Evolutionary conservation across 2,888 invertebrate species (phyloP), one percentile per base, ranked within the genome.

Genomic region (Thelaira solivaga): DNA sequence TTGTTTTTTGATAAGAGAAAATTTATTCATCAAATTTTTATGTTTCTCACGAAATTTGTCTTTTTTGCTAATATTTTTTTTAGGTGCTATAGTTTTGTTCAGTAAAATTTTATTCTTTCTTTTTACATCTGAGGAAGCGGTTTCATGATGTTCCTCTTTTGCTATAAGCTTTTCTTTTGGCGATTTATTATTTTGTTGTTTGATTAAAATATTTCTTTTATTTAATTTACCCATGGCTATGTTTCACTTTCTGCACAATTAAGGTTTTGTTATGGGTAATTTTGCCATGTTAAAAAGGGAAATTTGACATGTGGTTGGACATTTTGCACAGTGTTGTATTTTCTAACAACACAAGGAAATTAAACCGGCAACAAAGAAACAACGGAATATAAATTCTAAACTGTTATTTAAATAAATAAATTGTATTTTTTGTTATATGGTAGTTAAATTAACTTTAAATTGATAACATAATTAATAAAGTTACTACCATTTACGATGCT

Each of bases 41-140:
- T 84, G 87, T 39, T 86, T 88, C n/a, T 82, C 72, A 2, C 76
- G 83, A 2, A 82, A 80, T 67, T 88, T 89, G 11, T 88, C 87
- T 55, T 87, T 88, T 68, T 89, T 89, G 18, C 82, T 86, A 36
- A 72, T 83, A 8, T 76, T 82, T 24, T 83, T 85, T 22, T 84
- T 86, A 0, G 71, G 65, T 4, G 84, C 80, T n/a, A 83, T 68
- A 0, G 86, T 85, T 61, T 85, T 87, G 73, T 84, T 83, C 22
- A 87, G 80, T 47, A 87, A 45, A 11, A 18, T 61, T 31, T 73
- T 80, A 6, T 76, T 82, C 29, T 83, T 74, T 5, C 22, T n/a
- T 5, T 8, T 13, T 61, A 1, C 79, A 74, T 16, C 22, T 1
- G 36, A 7, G 1, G 22, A 8, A 5, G n/a, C 18, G 18, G 29